phyloP scores from a whole-genome alignment of 1,140 invertebrate species.

The Drosophila carrolli region DNA sequence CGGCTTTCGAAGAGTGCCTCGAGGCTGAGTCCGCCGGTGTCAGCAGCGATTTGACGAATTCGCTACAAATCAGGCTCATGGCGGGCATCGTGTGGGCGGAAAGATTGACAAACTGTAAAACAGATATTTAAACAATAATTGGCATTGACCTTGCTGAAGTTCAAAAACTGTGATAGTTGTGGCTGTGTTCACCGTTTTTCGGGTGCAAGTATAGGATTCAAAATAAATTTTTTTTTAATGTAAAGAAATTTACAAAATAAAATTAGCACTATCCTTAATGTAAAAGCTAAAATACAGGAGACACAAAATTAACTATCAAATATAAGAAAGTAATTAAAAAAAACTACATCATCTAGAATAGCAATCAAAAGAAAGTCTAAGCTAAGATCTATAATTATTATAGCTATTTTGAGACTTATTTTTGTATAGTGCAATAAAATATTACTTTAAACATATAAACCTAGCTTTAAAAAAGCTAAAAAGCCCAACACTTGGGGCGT shows the following conservation, averaged over 20 bases:
- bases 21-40: slow-evolving; percentile 54
- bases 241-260: too few species aligned
- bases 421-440: not conserved
- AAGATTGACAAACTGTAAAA: slow-evolving; percentile 85
- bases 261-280: too few species aligned
- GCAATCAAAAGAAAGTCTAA: too few species aligned
- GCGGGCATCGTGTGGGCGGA: slow-evolving; percentile 86
- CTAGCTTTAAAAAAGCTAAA: not conserved
- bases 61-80: slow-evolving; percentile 85
- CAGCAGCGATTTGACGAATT: slow-evolving; percentile 85
- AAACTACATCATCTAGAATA: too few species aligned
- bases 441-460: not conserved
- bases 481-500: not conserved
- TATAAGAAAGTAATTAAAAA: too few species aligned
- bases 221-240: too few species aligned
- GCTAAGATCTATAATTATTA: too few species aligned
- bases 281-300: too few species aligned
- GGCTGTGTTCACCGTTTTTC: not conserved
- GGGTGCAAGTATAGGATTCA: too few species aligned
- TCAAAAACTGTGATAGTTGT: slow-evolving; percentile 53
- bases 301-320: too few species aligned
- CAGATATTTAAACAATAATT: slow-evolving; percentile 61
- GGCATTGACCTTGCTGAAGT: slow-evolving; percentile 72
- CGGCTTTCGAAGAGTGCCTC: slow-evolving; percentile 22
- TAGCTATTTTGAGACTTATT: not conserved